Conservation (phyloP, 2,113 vertebrate genomes). For the Dinomys branickii region DNA sequence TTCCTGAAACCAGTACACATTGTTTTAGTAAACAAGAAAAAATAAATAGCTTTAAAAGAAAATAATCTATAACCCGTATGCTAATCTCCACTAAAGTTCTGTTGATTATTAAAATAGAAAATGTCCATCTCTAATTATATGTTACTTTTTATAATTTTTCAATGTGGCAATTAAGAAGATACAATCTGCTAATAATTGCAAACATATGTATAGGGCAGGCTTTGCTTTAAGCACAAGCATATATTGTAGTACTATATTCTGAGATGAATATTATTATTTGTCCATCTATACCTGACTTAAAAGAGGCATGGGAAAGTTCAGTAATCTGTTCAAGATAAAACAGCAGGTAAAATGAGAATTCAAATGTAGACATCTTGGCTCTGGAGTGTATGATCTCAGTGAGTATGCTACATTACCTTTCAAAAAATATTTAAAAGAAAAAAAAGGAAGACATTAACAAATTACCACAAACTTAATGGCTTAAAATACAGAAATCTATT, state of each 20-base stretch:
- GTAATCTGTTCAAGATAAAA: background rate
- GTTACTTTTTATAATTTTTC: slow-evolving; percentile 10
- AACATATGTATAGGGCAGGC: background rate
- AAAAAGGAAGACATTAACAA: background rate
- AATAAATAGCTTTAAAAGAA: background rate
- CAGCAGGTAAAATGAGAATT: background rate
- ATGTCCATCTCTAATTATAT: background rate
- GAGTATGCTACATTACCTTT: background rate
- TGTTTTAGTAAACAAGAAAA: slow-evolving; percentile 14
- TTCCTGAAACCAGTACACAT: background rate
- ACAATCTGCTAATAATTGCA: background rate
- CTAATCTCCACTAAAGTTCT: background rate
- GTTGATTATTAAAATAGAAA: background rate
- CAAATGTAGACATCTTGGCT: background rate
- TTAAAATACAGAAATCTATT: background rate
- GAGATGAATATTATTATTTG: background rate
- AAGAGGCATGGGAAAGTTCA: background rate
- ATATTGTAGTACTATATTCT: background rate
- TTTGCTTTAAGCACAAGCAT: background rate
- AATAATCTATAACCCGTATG: background rate
- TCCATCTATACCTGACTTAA: background rate
- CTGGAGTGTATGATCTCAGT: background rate
- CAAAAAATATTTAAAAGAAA: background rate
- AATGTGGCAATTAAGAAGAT: background rate
- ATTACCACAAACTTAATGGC: background rate